Evolutionary conservation across 1,140 invertebrate species (phyloP).

Genomic region (Pentalonia nigronervosa): DNA sequence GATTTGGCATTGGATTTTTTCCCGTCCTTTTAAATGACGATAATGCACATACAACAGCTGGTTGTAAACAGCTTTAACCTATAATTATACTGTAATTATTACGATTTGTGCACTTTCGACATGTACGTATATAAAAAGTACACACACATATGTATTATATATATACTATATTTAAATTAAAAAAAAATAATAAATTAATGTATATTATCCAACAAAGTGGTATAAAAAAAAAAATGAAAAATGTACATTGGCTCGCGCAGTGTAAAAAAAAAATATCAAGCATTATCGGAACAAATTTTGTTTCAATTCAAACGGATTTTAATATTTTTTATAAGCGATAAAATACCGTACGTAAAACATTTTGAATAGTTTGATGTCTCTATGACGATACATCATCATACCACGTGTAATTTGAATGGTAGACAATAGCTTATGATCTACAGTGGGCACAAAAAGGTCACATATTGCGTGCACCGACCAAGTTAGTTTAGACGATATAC

Average conservation of each 20-base stretch:
- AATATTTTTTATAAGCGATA: neutral
- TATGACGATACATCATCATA: neutral
- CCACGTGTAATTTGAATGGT: slow-evolving; percentile 4
- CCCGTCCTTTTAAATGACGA: neutral
- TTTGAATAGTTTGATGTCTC: neutral
- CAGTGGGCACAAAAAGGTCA: slow-evolving; percentile 24
- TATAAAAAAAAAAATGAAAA: neutral
- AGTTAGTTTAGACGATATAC: slow-evolving; percentile 2
- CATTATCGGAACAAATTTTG: neutral
- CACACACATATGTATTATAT: neutral
- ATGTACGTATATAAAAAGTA: neutral
- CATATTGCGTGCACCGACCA: slow-evolving; percentile 27
- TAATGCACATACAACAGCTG: neutral
- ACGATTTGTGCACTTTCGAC: neutral
- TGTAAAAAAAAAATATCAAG: neutral
- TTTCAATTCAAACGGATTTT: neutral
- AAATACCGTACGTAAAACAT: neutral
- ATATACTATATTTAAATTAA: neutral
- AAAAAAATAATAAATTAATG: neutral
- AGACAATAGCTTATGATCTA: slow-evolving; percentile 43
- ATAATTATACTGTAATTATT: slow-evolving; percentile 14
- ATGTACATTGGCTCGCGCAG: neutral
- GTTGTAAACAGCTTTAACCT: neutral
- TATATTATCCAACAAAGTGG: neutral
- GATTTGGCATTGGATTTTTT: slow-evolving; percentile 21